Evolutionary conservation across 2,113 vertebrate species (phyloP).

Genomic region (Takifugu flavidus): DNA sequence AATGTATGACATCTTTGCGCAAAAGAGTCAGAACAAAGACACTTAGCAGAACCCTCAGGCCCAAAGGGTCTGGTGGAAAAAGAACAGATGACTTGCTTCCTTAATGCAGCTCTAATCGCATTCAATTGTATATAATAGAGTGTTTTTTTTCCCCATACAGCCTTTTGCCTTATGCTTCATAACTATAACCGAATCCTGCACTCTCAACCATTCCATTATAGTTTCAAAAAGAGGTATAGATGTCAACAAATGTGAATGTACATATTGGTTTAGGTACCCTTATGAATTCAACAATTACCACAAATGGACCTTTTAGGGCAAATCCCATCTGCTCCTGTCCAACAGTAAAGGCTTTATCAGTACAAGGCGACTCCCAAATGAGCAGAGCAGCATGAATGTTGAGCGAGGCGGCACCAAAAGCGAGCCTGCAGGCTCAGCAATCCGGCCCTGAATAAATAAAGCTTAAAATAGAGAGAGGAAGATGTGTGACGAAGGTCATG

Average conservation of each 20-base stretch:
- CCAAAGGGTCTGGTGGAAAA: too few relatives aligned
- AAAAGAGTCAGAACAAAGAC: too few relatives aligned
- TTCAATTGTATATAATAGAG: too few relatives aligned
- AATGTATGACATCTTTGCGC: too few relatives aligned
- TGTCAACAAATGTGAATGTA: neutral
- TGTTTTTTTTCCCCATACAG: too few relatives aligned
- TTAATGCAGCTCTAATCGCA: too few relatives aligned
- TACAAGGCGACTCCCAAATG: constrained; percentile 19
- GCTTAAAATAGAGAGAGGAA: constrained; percentile 51
- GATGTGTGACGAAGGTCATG: constrained; percentile 59
- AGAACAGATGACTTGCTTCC: too few relatives aligned
- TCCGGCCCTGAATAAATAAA: constrained; percentile 49
- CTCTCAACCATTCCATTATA: neutral
- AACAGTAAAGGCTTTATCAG: constrained; percentile 11
- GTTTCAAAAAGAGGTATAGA: neutral
- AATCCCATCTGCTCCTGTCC: constrained; percentile 5
- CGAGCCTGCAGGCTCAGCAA: constrained; percentile 54
- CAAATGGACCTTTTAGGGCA: neutral
- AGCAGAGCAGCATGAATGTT: constrained; percentile 41
- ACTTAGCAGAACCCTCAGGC: too few relatives aligned
- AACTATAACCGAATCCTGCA: neutral
- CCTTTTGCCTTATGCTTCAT: neutral
- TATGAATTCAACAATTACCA: neutral
- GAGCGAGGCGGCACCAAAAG: constrained; percentile 39
- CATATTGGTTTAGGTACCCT: neutral